Evolutionary conservation across 2,113 vertebrate species (phyloP).

Genomic region (Chionomys nivalis): DNA sequence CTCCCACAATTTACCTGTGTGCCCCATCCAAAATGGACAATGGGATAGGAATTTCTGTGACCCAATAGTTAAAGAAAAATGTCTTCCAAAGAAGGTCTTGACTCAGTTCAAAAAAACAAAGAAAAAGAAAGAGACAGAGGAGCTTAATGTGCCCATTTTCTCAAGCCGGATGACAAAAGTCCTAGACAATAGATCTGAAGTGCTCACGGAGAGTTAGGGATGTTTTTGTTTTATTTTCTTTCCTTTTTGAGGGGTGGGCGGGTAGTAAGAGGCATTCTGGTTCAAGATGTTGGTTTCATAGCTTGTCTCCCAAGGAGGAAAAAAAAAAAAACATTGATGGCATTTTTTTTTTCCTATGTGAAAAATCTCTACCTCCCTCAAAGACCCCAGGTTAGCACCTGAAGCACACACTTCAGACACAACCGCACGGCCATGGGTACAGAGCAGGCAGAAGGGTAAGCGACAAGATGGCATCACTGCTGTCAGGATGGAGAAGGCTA

Average conservation of each 20-base stretch:
- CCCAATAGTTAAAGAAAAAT: not conserved
- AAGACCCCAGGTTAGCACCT: no score
- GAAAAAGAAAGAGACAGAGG: not conserved
- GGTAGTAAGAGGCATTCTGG: not conserved
- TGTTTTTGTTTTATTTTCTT: not conserved
- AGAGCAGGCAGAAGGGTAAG: not conserved
- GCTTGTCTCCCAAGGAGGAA: not conserved
- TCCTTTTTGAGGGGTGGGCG: not conserved
- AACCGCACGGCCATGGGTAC: fast-evolving
- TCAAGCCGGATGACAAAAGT: not conserved
- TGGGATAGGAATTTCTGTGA: not conserved
- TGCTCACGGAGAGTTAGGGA: not conserved
- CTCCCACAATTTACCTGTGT: not conserved
- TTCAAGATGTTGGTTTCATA: conserved; percentile 12
- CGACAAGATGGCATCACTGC: not conserved
- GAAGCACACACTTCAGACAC: not conserved
- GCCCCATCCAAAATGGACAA: not conserved
- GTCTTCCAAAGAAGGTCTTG: not conserved
- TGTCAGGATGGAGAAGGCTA: not conserved
- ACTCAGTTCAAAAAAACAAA: not conserved
- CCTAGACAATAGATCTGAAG: not conserved
- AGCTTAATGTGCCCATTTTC: not conserved
- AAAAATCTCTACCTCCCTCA: conserved; percentile 21
- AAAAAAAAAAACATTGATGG: not conserved
- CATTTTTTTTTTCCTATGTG: not conserved